Percentiles rank a stretch among this genome's conserved stretches.
phyloP scores from a whole-genome alignment of 1,140 invertebrate genomes.

The Brachionus asplanchnoidis region DNA sequence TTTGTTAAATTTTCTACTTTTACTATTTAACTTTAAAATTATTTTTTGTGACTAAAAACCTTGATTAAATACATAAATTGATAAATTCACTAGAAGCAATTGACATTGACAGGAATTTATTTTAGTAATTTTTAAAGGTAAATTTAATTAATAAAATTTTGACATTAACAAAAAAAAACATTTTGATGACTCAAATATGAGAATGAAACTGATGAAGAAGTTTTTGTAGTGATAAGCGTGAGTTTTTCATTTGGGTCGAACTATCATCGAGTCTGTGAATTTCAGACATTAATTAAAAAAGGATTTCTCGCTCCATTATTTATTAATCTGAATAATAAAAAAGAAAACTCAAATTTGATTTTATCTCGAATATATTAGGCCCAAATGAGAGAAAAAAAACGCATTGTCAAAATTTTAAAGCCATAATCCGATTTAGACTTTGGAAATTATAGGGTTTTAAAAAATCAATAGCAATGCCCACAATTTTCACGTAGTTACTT shows the following conservation, averaged over 20 bases:
- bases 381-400: background rate
- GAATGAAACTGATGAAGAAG: background rate
- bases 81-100: no score
- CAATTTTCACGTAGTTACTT: slow-evolving; percentile 3
- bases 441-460: slow-evolving; percentile 14
- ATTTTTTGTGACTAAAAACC: no score
- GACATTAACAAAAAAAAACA: no score
- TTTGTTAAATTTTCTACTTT: no score
- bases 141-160: no score
- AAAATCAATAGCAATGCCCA: background rate
- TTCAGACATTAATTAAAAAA: background rate
- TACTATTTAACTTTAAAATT: no score
- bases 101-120: no score
- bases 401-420: background rate
- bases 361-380: background rate
- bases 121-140: no score
- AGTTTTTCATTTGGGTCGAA: background rate
- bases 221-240: background rate
- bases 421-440: slow-evolving; percentile 16
- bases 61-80: no score
- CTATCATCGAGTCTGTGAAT: background rate
- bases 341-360: background rate
- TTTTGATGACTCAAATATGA: background rate
- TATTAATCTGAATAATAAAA: background rate
- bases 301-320: background rate